These are phyloP conservation scores for Andrena haemorrhoa DNA, from an alignment of 2,888 invertebrate genomes.

Conservation along the genomic window DNA sequence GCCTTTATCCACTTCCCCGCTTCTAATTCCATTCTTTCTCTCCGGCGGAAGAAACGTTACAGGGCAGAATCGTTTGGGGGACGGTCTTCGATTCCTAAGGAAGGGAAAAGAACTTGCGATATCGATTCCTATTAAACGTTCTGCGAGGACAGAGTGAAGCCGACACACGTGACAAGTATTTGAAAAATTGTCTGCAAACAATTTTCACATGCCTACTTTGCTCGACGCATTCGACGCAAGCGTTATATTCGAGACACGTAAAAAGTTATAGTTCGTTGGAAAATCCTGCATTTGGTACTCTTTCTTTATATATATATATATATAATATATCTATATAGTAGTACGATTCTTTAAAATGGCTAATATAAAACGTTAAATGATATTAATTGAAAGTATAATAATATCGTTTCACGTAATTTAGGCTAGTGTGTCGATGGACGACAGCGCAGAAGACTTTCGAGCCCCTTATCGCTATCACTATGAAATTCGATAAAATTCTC, in stretches of 20 bases:
- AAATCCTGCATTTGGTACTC: conserved; percentile 48
- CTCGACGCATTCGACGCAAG: conserved; percentile 35
- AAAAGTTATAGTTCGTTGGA: conserved; percentile 52
- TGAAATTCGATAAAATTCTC: conserved; percentile 56
- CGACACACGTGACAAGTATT: conserved; percentile 22
- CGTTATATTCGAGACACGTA: conserved; percentile 38
- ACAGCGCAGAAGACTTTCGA: conserved; percentile 38
- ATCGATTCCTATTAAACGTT: conserved; percentile 9
- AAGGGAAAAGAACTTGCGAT: conserved; percentile 47
- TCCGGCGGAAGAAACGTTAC: conserved; percentile 17
- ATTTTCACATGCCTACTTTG: conserved; percentile 24
- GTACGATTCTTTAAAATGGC: conserved; percentile 23
- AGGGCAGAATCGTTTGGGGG: conserved; percentile 57
- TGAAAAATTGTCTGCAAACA: conserved; percentile 27
- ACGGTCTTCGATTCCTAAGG: conserved; percentile 63
- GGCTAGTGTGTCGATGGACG: conserved; percentile 19
- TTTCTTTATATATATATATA: background rate
- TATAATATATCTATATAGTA: background rate
- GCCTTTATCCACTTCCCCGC: conserved; percentile 50
- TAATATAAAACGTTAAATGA: conserved; percentile 37
- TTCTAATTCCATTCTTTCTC: background rate
- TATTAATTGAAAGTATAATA: conserved; percentile 30
- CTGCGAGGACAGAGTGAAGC: conserved; percentile 42
- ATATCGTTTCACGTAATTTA: conserved; percentile 18
- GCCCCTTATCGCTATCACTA: conserved; percentile 48